Conservation (phyloP, 2,113 vertebrate species). For the Syngnathus scovelli region DNA sequence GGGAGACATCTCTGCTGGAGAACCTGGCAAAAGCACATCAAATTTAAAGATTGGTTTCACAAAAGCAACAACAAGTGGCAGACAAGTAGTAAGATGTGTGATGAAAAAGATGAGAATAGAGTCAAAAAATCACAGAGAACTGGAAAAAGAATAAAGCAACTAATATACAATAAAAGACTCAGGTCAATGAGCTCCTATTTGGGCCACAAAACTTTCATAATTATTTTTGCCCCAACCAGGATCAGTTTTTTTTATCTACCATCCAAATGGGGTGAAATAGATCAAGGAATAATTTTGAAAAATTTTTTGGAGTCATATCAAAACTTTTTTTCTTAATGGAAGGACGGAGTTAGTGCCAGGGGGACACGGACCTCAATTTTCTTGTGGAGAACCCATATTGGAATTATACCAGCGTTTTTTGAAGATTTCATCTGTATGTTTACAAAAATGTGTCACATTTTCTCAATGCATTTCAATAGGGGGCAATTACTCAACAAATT, state of each 20-base stretch:
- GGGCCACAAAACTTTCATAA: too few relatives aligned
- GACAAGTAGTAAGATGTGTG: not conserved
- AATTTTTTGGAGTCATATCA: too few relatives aligned
- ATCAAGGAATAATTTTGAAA: not conserved
- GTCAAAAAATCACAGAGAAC: not conserved
- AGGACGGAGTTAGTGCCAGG: too few relatives aligned
- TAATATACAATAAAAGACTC: not conserved
- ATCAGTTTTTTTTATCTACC: not conserved
- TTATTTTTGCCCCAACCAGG: too few relatives aligned
- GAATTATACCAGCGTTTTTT: too few relatives aligned
- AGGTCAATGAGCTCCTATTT: not conserved
- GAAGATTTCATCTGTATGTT: too few relatives aligned
- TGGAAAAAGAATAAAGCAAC: not conserved
- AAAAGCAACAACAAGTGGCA: not conserved
- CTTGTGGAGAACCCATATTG: too few relatives aligned
- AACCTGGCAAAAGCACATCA: constrained; percentile 72
- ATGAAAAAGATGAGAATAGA: not conserved
- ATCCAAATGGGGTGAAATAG: not conserved
- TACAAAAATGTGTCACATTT: too few relatives aligned
- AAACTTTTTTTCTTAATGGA: too few relatives aligned
- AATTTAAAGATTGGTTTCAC: not conserved
- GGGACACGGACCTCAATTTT: too few relatives aligned
- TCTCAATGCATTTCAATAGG: too few relatives aligned
- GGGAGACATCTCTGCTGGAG: constrained; percentile 93
- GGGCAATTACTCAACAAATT: too few relatives aligned